Evolutionary conservation across 2,797 vertebrate species (phyloP), one percentile per base, ranked within the genome.

Genomic region (Euthynnus affinis): DNA sequence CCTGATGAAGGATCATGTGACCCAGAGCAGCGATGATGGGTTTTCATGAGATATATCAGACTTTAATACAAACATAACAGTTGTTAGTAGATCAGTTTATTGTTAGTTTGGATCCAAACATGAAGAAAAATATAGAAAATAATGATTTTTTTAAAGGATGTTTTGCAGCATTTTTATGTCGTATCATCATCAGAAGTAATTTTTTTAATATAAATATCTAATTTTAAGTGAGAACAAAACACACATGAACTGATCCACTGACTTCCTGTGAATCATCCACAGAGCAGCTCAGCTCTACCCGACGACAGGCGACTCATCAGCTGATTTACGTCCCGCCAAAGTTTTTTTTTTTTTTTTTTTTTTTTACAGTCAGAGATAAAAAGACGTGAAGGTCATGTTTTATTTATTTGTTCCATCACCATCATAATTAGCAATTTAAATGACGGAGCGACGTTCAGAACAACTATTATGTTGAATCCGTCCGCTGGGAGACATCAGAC

Each of bases 401-500:
- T 90, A 93, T 92, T 92, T 92, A 91, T 91, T 86, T 87, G 59
- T 88, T 83, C 84, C 84, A 87, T 89, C 84, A 48, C 62, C 72
- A 61, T 85, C 70, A 73, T 88, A 90, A 94, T 94, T 92, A 90
- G 87, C 90, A 79, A 89, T 88, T 93, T 84, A 93, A 92, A 92
- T 92, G 81, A 86, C 89, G 46, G 63, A 2, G 84, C 77, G 81
- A 42, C 83, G 52, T 88, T 88, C 85, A 85, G 70, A 84, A 86
- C 71, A 85, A 89, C 80, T 71, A 79, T 87, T 85, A 86, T 67
- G 64, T 69, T 67, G 22, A 81, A 91, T 83, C 46, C 44, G 73
- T 70, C 87, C 81, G 0, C 51, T 58, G 91, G 89, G 92, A 92
- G 52, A 65, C 87, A 76, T 91, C 87, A 71, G 63, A 63, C 71